Evolutionary conservation across 2,888 invertebrate genomes (phyloP), one percentile per base, ranked within the genome.

Genomic region (Drosophila pseudotakahashii): DNA sequence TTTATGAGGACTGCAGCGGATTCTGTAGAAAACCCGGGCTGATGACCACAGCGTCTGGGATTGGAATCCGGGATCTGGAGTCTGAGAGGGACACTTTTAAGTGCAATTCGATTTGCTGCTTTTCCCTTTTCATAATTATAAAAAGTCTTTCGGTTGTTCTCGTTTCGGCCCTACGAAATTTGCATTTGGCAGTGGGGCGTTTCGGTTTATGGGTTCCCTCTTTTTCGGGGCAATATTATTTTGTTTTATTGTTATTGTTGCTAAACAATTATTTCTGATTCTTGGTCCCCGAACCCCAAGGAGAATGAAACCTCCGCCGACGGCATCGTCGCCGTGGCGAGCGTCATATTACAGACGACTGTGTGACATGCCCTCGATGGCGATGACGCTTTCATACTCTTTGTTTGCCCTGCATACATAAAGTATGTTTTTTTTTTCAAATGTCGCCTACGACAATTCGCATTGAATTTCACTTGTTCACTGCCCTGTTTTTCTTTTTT

Each of bases 181-280:
- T 82, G 82, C 88, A 88, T 83, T 83, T 88, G 80, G 88, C 85
- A 83, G 86, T 88, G 78, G 73, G 69, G 86, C 82, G 82, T 83
- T 74, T 71, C 79, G 64, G 55, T 88, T 83, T 82, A 82, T 88
- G 88, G 73, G 30, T 26, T 60, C 50, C 16, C 42, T 34, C 57
- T 66, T 69, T 82, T 86, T 86, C 64, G 81, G 85, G 72, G 69
- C 71, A 81, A 64, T 58, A 67, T 67, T 66, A 52, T 67, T 72
- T 73, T 34, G 66, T 54, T 70, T 60, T 67, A 61, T 79, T 77
- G 75, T 81, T 88, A 80, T 79, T 82, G 82, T 88, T 72, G 82
- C 88, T 85, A 79, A 88, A 88, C 88, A 82, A 85, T 79, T 69
- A 85, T 85, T 82, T 81, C 76, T 81, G 85, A 85, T 82, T 88